Percentiles rank a stretch among this genome's conserved stretches.
Evolutionary conservation across 2,888 invertebrate genomes (phyloP).

Genomic region (Microctonus brassicae): DNA sequence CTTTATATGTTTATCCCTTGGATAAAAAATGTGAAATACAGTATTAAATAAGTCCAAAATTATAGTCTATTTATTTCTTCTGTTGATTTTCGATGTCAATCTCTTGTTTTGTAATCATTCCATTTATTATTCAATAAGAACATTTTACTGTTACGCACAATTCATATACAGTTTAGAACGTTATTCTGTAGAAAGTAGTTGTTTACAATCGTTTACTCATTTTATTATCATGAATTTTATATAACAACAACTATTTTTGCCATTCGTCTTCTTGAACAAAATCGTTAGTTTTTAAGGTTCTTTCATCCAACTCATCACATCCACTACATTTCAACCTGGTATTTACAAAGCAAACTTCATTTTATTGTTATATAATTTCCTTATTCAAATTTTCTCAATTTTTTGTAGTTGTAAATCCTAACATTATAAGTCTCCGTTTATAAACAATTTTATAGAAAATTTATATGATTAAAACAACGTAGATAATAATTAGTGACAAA

Average conservation of each 20-base stretch:
- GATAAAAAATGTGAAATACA: background rate
- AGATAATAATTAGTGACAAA: constrained; percentile 61
- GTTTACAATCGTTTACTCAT: background rate
- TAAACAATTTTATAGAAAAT: constrained; percentile 68
- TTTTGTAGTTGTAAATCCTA: constrained; percentile 47
- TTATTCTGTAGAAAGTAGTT: background rate
- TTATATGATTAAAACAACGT: constrained; percentile 66
- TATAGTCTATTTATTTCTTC: background rate
- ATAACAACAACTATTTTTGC: background rate
- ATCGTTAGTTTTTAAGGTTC: background rate
- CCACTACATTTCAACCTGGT: constrained; percentile 40
- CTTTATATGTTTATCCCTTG: background rate
- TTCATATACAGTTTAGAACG: background rate
- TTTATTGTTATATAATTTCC: constrained; percentile 21
- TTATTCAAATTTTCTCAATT: constrained; percentile 15
- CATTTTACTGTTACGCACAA: background rate
- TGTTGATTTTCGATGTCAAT: background rate
- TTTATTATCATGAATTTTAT: background rate
- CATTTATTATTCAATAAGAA: background rate
- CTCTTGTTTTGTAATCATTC: background rate
- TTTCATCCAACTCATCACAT: constrained; percentile 21
- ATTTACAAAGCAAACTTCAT: constrained; percentile 54
- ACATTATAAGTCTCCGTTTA: constrained; percentile 58
- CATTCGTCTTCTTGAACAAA: constrained; percentile 15
- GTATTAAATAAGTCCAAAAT: background rate